phyloP scores from a whole-genome alignment of 2,113 vertebrate genomes.

The Rallus limicola region DNA sequence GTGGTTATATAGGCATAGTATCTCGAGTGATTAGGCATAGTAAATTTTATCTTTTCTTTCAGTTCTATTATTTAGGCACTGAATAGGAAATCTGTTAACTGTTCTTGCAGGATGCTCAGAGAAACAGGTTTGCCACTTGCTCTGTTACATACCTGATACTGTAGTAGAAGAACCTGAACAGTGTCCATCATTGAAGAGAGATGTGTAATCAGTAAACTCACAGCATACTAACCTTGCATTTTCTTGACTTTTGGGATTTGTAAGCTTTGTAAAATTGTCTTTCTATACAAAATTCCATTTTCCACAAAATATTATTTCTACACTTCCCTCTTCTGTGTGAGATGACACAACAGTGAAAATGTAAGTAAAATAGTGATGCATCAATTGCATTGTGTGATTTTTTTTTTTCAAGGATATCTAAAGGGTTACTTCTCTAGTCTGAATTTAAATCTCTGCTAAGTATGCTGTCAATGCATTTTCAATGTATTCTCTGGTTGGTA shows the following conservation, averaged over 20 bases:
- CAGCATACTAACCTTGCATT: background rate
- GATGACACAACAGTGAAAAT: background rate
- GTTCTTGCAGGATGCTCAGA: background rate
- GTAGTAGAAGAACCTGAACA: background rate
- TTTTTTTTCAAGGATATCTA: background rate
- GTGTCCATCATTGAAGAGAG: background rate
- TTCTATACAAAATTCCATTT: background rate
- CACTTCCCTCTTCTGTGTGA: background rate
- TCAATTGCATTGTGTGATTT: background rate
- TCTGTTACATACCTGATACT: background rate
- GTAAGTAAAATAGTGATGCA: background rate
- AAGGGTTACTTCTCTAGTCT: background rate
- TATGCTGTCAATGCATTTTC: background rate
- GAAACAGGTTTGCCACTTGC: background rate
- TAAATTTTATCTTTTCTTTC: background rate
- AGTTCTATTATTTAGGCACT: background rate
- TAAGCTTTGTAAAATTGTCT: background rate
- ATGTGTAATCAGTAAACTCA: background rate
- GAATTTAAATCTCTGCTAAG: background rate
- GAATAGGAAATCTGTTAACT: background rate
- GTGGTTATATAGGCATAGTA: background rate
- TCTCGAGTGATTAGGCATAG: background rate
- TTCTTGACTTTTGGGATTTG: background rate
- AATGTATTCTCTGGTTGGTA: background rate
- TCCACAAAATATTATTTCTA: background rate